These are phyloP conservation scores for Himalopsyche tibetana DNA, from an alignment of 2,888 invertebrate genomes.

Conservation along the genomic window DNA sequence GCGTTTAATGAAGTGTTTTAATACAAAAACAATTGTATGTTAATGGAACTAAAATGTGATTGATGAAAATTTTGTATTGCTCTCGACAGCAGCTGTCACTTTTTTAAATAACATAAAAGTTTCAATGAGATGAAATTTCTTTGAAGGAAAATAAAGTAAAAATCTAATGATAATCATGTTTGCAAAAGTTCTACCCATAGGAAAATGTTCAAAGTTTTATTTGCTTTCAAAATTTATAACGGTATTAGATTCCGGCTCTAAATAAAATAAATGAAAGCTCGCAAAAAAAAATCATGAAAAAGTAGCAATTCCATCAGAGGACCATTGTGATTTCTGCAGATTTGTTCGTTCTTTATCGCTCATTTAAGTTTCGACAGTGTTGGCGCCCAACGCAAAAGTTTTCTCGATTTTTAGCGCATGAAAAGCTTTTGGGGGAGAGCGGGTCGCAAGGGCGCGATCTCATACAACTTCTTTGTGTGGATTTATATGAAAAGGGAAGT, in stretches of 20 bases:
- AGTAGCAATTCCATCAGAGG: slow-evolving; percentile 17
- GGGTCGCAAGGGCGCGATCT: slow-evolving; percentile 49
- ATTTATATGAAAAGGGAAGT: slow-evolving; percentile 65
- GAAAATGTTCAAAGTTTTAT: background rate
- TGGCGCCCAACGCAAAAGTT: slow-evolving; percentile 54
- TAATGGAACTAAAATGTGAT: no score
- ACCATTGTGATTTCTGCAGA: slow-evolving; percentile 51
- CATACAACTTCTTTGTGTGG: slow-evolving; percentile 62
- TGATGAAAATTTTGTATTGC: no score
- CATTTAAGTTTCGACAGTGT: slow-evolving; percentile 59
- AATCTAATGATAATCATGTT: background rate
- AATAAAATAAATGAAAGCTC: slow-evolving; percentile 26
- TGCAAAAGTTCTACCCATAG: background rate
- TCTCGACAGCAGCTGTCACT: no score
- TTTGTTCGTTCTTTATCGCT: slow-evolving; percentile 59
- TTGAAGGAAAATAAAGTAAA: no score
- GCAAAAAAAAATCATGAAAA: slow-evolving; percentile 6
- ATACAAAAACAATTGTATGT: no score
- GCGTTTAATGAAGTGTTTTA: no score
- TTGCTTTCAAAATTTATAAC: background rate
- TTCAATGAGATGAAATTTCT: no score
- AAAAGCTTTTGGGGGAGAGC: slow-evolving; percentile 45
- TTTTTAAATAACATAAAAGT: no score
- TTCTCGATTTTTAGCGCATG: slow-evolving; percentile 60
- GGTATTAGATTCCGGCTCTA: background rate